Base-by-base conservation (phyloP, 2,113 vertebrate species). In the Sturnira hondurensis region DNA sequence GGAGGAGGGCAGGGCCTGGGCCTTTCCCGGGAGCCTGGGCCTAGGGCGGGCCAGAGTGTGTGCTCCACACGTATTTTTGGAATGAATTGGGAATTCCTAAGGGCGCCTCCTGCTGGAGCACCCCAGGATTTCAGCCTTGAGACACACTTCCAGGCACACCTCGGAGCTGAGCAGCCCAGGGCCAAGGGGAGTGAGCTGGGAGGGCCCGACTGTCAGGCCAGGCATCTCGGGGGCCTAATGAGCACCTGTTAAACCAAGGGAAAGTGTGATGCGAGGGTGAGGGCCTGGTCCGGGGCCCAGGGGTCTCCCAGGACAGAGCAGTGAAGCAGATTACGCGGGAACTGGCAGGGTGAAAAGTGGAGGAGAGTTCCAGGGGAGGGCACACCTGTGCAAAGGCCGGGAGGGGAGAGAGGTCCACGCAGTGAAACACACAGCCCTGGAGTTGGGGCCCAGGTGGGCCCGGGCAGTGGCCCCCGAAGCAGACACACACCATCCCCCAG, bases 391-490 rank as follows among this genome's bases (percentile, higher is more conserved):
- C 26, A 3, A 7, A 54, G 76, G 47, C 67, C n/a, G 5, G 7
- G 9, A 31, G 24, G 2, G 13, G 20, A 28, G 33, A 70, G 58
- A 7, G 22, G 22, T 4, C n/a, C 1, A 0, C 0, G 0, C 0
- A 26, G 54, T 73, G 14, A 1, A 10, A 52, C 36, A 0, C 45
- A n/a, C 68, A 82, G 16, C 33, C 14, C 33, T 3, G 50, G 52
- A 31, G 38, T 10, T 4, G 16, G 38, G 38, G 45, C 1, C 61
- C 6, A 3, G 50, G 33, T 50, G 36, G 45, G 26, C 84, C 13
- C 0, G 0, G 8, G 6, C 70, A 2, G 3, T 41, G 41, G 70
- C 67, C 43, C 10, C 58, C 36, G 8, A 38, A 52, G 7, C 10
- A 3, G 71, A 76, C 28, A 16, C 0, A 0, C 28, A 1, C 38